Conservation (phyloP, 2,797 vertebrate genomes). For the Rachycentron canadum region DNA sequence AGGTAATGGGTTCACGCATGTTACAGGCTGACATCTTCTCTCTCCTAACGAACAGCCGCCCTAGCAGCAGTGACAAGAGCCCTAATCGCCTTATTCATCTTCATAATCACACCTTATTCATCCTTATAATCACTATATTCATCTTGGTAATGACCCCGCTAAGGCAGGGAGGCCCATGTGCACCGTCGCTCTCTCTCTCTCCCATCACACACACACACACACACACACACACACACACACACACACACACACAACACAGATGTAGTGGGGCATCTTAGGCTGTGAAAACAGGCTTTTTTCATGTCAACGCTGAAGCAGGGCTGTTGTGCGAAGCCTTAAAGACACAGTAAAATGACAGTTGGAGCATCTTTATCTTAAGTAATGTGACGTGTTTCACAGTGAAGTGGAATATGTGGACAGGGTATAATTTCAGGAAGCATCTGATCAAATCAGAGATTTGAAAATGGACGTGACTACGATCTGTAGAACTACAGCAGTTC, state of each 20-base stretch:
- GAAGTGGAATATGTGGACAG: not conserved
- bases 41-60: constrained; percentile 64
- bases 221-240: constrained; percentile 7
- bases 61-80: constrained; percentile 69
- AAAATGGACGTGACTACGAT: not conserved
- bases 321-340: constrained; percentile 33
- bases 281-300: constrained; percentile 54
- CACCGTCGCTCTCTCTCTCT: constrained; percentile 9
- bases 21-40: constrained; percentile 61
- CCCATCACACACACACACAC: not conserved
- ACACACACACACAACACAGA: constrained; percentile 37
- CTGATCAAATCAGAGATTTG: constrained; percentile 1
- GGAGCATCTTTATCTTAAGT: constrained; percentile 8
- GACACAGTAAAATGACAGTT: constrained; percentile 21
- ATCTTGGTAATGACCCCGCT: constrained; percentile 78
- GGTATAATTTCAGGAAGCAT: constrained; percentile 21
- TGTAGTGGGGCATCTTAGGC: constrained; percentile 6
- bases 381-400: not conserved
- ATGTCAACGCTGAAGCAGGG: constrained; percentile 33
- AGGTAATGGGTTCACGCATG: constrained; percentile 71
- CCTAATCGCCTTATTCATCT: constrained; percentile 84
- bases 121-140: constrained; percentile 81
- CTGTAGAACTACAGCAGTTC: not conserved
- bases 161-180: constrained; percentile 53
- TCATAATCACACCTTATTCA: constrained; percentile 85